Evolutionary conservation across 53 echinoderm and acorn worm genomes (phyloP).

Genomic region (Zoroaster sp.): DNA sequence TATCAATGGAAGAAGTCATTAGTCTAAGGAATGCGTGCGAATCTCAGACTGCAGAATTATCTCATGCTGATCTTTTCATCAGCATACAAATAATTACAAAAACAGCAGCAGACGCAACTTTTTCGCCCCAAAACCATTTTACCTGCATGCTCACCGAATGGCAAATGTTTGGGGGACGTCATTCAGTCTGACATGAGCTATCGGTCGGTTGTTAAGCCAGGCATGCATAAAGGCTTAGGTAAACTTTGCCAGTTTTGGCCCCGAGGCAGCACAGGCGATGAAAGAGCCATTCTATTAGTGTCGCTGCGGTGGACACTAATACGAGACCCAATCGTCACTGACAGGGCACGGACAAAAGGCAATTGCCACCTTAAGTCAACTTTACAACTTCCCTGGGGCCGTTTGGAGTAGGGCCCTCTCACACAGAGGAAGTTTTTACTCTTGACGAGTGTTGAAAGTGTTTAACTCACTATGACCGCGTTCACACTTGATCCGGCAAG

Average conservation of each 20-base stretch:
- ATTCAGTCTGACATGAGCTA: neutral
- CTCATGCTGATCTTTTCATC: neutral
- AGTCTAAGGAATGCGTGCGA: neutral
- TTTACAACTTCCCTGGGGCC: slow-evolving; percentile 43
- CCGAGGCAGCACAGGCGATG: slow-evolving; percentile 18
- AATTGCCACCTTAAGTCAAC: slow-evolving; percentile 54
- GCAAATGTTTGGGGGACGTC: neutral
- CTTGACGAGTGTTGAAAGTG: slow-evolving; percentile 48
- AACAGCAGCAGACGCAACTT: neutral
- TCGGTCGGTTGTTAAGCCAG: neutral
- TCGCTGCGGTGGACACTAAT: slow-evolving; percentile 40
- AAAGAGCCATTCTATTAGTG: slow-evolving; percentile 42
- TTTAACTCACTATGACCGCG: too few species aligned
- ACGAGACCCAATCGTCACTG: neutral
- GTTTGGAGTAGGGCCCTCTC: neutral
- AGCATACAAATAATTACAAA: neutral
- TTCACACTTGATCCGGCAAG: too few species aligned
- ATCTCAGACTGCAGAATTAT: neutral
- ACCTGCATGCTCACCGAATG: neutral
- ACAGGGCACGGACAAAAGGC: slow-evolving; percentile 31
- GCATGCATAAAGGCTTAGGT: slow-evolving; percentile 53
- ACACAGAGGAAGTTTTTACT: neutral
- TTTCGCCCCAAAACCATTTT: neutral
- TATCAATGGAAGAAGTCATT: neutral
- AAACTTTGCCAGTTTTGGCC: slow-evolving; percentile 44